phyloP scores from a whole-genome alignment of 2,888 invertebrate species.

The Pollenia griseotomentosa region DNA sequence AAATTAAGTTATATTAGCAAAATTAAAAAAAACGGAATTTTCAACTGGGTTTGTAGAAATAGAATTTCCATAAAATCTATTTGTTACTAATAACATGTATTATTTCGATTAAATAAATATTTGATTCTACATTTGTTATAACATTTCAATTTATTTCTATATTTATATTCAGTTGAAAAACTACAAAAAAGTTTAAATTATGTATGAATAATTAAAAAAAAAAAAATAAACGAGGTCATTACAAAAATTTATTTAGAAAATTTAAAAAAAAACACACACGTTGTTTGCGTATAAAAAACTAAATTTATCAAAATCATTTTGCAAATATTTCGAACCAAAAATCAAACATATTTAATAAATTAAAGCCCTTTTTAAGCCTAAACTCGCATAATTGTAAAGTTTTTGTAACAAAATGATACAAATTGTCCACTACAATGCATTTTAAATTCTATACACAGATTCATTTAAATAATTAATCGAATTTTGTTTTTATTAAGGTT shows the following conservation, averaged over 20 bases:
- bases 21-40: neutral
- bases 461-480: constrained; percentile 29
- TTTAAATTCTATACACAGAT: neutral
- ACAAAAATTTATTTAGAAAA: neutral
- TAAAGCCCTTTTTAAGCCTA: too few species aligned
- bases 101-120: neutral
- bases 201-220: neutral
- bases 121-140: neutral
- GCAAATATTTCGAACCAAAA: too few species aligned
- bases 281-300: too few species aligned
- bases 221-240: neutral
- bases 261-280: too few species aligned
- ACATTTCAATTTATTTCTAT: constrained; percentile 1
- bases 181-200: neutral
- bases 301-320: too few species aligned
- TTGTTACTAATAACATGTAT: neutral
- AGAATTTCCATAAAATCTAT: neutral
- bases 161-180: neutral
- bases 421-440: neutral
- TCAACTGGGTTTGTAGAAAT: neutral
- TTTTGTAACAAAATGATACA: neutral
- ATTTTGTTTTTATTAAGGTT: neutral
- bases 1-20: too few species aligned
- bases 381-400: too few species aligned
- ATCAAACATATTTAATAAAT: too few species aligned